Evolutionary conservation across 1,140 invertebrate genomes (phyloP), one percentile per base, ranked within the genome.

Genomic region (Euwallacea fornicatus): DNA sequence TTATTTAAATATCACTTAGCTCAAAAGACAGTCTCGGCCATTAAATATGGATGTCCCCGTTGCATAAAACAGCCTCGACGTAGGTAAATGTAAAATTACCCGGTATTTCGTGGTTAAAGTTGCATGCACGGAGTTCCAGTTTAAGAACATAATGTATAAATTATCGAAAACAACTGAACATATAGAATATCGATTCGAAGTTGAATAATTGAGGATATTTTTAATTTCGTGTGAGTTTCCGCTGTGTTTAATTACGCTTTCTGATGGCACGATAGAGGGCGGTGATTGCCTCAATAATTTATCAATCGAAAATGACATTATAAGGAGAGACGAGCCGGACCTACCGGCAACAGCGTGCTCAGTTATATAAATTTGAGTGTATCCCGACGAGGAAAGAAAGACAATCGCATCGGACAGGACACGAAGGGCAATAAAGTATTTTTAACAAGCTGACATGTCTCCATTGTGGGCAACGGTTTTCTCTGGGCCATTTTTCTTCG

Each of bases 391-490:
- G 21, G 21, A 46, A 46, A 21, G 53, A 11, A 58, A 73, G 66
- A 69, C 55, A 73, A 65, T 68, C 72, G 65, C 56, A 56, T 56
- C 66, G 60, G 54, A 68, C 66, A 68, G 56, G 50, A 59, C 67
- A 66, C 62, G 62, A 69, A 60, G 50, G 67, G 64, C 53, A 67
- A 73, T 73, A 73, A 73, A 73, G 63, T 70, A 73, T 73, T 73
- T 73, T 73, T 73, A 73, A 73, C 72, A 73, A 73, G 72, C 72
- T 70, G 65, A 72, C 71, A 67, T 65, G 71, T 66, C 58, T 62
- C 71, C 71, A 60, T 72, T 72, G 71, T 72, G 64, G 63, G 55
- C 50, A 42, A 13, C 61, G 61, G 33, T 8, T 11, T 13, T 50
- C 44, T 9, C 62, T 64, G 62, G 62, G 13, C 13, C 64, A 58